phyloP scores from a whole-genome alignment of 2,113 vertebrate genomes.

The Caretta caretta region DNA sequence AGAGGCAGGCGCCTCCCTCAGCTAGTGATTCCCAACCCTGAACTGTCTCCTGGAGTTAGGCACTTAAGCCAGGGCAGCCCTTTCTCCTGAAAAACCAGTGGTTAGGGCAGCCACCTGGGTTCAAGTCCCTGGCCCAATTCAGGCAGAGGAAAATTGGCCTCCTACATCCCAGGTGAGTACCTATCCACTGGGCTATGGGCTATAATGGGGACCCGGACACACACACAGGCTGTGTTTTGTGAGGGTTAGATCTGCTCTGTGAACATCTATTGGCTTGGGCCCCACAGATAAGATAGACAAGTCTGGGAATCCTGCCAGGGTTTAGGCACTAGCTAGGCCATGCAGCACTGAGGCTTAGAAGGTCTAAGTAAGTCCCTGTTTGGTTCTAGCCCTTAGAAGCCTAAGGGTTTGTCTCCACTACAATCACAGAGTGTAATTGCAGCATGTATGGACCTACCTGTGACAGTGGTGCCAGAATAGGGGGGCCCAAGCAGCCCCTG shows the following conservation, averaged over 20 bases:
- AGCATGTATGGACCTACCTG: no score
- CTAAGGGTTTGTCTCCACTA: no score
- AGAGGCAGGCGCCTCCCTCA: no score
- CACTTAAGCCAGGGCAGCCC: no score
- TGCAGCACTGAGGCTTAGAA: no score
- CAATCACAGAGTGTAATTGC: no score
- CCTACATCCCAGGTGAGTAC: neutral
- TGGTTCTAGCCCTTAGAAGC: neutral
- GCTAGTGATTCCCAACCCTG: neutral
- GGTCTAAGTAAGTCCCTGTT: neutral
- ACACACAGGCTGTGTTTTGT: neutral
- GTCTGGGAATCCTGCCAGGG: neutral
- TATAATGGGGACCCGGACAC: neutral
- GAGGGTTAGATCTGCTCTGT: neutral
- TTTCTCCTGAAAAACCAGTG: neutral
- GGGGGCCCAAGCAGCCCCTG: no score
- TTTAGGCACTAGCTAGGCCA: neutral
- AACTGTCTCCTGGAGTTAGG: neutral
- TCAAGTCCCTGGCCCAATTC: neutral
- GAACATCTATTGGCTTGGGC: neutral
- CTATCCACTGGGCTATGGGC: no score
- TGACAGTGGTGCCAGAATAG: no score
- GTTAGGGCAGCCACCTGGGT: neutral
- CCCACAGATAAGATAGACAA: neutral
- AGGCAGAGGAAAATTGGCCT: neutral